phyloP scores from a whole-genome alignment of 2,113 vertebrate species.

The Carettochelys insculpta region DNA sequence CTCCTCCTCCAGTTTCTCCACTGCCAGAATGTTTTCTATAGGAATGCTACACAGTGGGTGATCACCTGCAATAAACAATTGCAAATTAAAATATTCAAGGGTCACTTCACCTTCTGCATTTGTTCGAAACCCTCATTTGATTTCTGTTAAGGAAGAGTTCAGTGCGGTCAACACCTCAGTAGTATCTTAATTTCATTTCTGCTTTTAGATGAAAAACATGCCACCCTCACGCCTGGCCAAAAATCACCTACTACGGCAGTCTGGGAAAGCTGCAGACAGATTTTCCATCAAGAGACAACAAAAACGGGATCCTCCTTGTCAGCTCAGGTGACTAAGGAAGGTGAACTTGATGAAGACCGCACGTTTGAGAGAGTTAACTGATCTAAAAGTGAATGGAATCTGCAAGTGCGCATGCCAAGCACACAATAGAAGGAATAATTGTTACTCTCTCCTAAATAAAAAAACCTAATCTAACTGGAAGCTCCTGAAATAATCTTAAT shows the following conservation, averaged over 20 bases:
- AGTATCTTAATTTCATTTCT: constrained; percentile 14
- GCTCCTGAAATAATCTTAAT: not conserved
- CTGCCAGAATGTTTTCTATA: constrained; percentile 97
- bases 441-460: not conserved
- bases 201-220: not conserved
- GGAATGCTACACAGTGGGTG: constrained; percentile 94
- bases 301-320: constrained; percentile 10
- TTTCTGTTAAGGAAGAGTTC: not conserved
- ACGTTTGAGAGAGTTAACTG: not conserved
- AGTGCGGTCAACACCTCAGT: not conserved
- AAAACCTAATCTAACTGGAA: not conserved
- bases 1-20: constrained; percentile 95
- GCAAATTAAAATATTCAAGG: not conserved
- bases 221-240: not conserved
- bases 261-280: not conserved
- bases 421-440: not conserved
- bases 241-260: not conserved
- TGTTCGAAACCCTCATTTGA: not conserved
- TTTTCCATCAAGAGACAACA: constrained; percentile 16
- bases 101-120: not conserved
- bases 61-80: constrained; percentile 81
- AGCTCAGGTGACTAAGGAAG: not conserved
- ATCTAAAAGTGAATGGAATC: not conserved
- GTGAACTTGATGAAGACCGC: not conserved
- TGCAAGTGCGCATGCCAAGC: not conserved